Conservation (phyloP, 2,797 vertebrate genomes). For the Miichthys miiuy region DNA sequence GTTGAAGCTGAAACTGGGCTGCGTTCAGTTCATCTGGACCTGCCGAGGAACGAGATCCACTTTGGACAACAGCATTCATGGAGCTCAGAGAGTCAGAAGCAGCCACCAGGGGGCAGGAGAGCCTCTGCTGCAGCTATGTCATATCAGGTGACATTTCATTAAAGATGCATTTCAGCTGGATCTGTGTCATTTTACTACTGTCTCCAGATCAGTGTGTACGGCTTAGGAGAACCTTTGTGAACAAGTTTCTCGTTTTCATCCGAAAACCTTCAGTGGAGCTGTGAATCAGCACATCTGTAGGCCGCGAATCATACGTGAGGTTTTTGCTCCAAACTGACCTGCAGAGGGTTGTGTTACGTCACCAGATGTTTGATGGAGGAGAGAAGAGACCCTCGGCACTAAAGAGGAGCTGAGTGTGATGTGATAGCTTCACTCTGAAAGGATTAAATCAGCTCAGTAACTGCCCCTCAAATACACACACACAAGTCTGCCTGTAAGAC, state of each 20-base stretch:
- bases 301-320: not conserved
- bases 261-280: not conserved
- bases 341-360: conserved; percentile 16
- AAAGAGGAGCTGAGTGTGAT: not conserved
- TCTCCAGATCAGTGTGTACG: conserved; percentile 12
- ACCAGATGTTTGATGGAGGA: conserved; percentile 21
- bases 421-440: not conserved
- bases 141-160: conserved; percentile 24
- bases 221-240: not conserved
- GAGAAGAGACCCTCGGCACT: conserved; percentile 1
- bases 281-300: conserved; percentile 9
- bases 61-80: conserved; percentile 22
- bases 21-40: not conserved
- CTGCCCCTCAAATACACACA: not conserved
- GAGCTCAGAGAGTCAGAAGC: conserved; percentile 6
- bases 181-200: conserved; percentile 23
- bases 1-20: conserved; percentile 6
- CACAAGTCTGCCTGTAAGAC: not conserved
- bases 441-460: conserved; percentile 1
- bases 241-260: not conserved
- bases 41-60: conserved; percentile 44
- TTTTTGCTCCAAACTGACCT: not conserved
- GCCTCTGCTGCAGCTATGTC: conserved; percentile 32
- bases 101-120: conserved; percentile 68
- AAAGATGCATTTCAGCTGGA: conserved; percentile 22